These are phyloP conservation scores for Leptura quadrifasciata DNA, from an alignment of 2,888 invertebrate genomes.

Conservation along the genomic window DNA sequence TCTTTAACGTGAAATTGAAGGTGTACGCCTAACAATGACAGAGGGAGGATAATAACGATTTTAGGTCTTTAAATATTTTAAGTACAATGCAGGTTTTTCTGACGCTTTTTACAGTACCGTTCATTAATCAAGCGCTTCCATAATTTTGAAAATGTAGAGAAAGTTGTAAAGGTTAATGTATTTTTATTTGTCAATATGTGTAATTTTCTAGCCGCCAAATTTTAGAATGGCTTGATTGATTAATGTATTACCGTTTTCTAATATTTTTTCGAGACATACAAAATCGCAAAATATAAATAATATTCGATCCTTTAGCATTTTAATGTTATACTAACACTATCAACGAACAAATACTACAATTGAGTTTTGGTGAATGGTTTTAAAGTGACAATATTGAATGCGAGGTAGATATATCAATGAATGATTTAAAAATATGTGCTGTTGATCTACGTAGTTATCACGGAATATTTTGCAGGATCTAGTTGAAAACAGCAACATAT, in stretches of 20 bases:
- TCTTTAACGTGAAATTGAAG: constrained; percentile 10
- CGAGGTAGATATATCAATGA: not conserved
- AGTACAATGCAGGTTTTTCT: not conserved
- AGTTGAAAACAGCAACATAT: too few species aligned
- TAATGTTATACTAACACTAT: not conserved
- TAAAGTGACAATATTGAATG: not conserved
- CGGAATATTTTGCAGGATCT: too few species aligned
- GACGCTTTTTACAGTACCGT: not conserved
- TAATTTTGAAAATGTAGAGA: not conserved
- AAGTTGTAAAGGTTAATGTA: constrained; percentile 2
- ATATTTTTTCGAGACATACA: not conserved
- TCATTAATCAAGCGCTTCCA: not conserved
- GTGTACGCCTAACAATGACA: not conserved
- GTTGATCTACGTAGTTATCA: not conserved
- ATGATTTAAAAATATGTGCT: not conserved
- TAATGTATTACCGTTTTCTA: not conserved
- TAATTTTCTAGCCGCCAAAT: constrained; percentile 7
- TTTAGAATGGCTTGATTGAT: constrained; percentile 1
- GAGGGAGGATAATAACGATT: not conserved
- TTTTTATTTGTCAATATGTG: constrained; percentile 3
- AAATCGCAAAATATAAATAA: constrained; percentile 4
- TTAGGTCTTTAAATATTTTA: constrained; percentile 1
- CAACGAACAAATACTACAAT: not conserved
- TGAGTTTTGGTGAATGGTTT: not conserved
- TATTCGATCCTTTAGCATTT: not conserved